phyloP scores from a whole-genome alignment of 1,140 invertebrate species.

The Heliconius nattereri region DNA sequence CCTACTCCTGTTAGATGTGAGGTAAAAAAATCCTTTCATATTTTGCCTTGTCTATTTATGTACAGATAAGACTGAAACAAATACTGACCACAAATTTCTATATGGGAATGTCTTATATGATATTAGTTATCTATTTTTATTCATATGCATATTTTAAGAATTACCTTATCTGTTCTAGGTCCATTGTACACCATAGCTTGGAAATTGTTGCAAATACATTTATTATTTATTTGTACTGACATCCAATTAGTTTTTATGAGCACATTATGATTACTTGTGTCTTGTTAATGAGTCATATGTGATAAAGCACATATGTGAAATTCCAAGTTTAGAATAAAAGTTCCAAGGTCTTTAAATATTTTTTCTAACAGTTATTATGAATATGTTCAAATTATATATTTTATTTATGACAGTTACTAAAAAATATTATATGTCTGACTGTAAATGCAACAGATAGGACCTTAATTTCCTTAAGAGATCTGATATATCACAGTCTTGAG shows the following conservation, averaged over 20 bases:
- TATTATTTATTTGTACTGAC: neutral
- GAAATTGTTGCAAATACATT: neutral
- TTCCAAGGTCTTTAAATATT: neutral
- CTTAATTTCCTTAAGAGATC: too few relatives aligned
- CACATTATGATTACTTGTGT: neutral
- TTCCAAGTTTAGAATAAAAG: too few relatives aligned
- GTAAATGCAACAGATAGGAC: too few relatives aligned
- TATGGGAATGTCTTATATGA: neutral
- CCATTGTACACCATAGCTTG: neutral
- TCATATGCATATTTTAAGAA: neutral
- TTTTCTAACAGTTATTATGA: neutral
- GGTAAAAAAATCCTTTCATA: too few relatives aligned
- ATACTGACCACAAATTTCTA: too few relatives aligned
- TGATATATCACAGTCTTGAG: neutral
- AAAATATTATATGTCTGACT: too few relatives aligned
- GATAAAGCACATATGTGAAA: slow-evolving; percentile 11
- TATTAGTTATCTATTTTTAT: neutral
- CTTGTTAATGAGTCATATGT: neutral
- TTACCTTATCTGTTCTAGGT: neutral
- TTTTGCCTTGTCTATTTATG: too few relatives aligned
- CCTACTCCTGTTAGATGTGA: too few relatives aligned
- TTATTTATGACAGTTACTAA: neutral
- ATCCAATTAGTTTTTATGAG: neutral
- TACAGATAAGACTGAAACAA: too few relatives aligned
- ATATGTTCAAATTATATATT: neutral